Percentiles rank a stretch among this genome's conserved stretches.
These are phyloP conservation scores for Hoplias malabaricus DNA, from an alignment of 2,113 vertebrate genomes.

Conservation along the genomic window DNA sequence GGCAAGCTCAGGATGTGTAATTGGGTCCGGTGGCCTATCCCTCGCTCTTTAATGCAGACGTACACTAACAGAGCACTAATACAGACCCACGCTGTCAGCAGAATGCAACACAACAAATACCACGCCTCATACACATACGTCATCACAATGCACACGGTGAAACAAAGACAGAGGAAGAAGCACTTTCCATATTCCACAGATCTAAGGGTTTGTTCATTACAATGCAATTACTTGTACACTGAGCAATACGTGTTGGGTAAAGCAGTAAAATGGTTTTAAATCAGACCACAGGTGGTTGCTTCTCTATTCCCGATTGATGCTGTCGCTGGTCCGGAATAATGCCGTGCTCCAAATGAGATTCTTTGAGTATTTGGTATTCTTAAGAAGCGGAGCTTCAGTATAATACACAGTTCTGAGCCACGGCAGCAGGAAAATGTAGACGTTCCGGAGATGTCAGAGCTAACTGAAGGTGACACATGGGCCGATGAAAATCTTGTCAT, in stretches of 20 bases:
- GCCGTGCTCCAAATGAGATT: slow-evolving; percentile 43
- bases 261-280: slow-evolving; percentile 26
- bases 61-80: slow-evolving; percentile 1
- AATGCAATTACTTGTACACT: neutral
- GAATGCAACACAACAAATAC: neutral
- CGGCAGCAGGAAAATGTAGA: slow-evolving; percentile 23
- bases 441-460: slow-evolving; percentile 32
- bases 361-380: slow-evolving; percentile 41
- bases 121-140: neutral
- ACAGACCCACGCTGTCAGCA: neutral
- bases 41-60: slow-evolving; percentile 20
- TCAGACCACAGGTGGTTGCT: slow-evolving; percentile 14
- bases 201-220: slow-evolving; percentile 11
- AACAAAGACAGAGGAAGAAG: neutral
- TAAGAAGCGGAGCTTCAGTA: slow-evolving; percentile 5
- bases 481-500: slow-evolving; percentile 55
- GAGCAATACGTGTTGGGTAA: neutral
- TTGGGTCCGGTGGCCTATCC: slow-evolving; percentile 38
- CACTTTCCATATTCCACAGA: neutral
- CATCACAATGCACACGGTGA: neutral
- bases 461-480: slow-evolving; percentile 55
- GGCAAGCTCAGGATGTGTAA: slow-evolving; percentile 42
- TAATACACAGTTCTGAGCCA: slow-evolving; percentile 7
- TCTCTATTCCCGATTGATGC: slow-evolving; percentile 33
- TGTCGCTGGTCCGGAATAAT: slow-evolving; percentile 41